These are phyloP conservation scores for Zophobas atratus DNA, from an alignment of 1,140 invertebrate species.

Conservation along the genomic window DNA sequence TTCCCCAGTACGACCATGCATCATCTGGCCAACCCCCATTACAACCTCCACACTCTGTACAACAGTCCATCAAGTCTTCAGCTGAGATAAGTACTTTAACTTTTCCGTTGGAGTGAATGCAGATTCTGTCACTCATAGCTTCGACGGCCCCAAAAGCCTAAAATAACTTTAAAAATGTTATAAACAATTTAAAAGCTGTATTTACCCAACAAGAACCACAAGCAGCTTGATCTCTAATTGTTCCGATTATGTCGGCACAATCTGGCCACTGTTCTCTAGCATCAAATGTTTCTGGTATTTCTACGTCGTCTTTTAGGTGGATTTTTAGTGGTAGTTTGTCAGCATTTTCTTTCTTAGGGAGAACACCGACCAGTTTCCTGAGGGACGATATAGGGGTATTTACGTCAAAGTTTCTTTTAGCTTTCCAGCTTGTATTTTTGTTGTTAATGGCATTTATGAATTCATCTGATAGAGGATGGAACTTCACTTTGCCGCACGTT, in stretches of 20 bases:
- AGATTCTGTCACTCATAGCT: too few relatives aligned
- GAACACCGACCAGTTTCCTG: neutral
- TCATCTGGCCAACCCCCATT: slow-evolving; percentile 69
- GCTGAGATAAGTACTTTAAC: too few relatives aligned
- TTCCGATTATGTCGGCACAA: slow-evolving; percentile 23
- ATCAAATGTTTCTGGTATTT: slow-evolving; percentile 41
- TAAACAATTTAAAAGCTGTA: too few relatives aligned
- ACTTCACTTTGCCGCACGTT: too few relatives aligned
- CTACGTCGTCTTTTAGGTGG: neutral
- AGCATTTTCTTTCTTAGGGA: neutral
- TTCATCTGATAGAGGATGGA: too few relatives aligned
- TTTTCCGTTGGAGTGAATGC: too few relatives aligned
- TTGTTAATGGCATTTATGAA: too few relatives aligned
- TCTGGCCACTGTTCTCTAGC: slow-evolving; percentile 18
- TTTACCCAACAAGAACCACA: slow-evolving; percentile 46
- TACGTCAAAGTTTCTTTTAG: too few relatives aligned
- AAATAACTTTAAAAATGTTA: too few relatives aligned
- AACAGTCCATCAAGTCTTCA: too few relatives aligned
- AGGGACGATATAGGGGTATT: neutral
- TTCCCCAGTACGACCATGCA: slow-evolving; percentile 75
- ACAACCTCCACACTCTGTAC: neutral
- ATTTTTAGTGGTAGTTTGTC: neutral
- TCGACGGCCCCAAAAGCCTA: too few relatives aligned
- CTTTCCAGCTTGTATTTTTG: too few relatives aligned
- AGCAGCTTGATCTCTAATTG: slow-evolving; percentile 13